A percentile compares a stretch with the other conserved stretches of the same genome.
Conservation (phyloP, 2,888 invertebrate genomes). For the Pristionchus entomophagus region DNA sequence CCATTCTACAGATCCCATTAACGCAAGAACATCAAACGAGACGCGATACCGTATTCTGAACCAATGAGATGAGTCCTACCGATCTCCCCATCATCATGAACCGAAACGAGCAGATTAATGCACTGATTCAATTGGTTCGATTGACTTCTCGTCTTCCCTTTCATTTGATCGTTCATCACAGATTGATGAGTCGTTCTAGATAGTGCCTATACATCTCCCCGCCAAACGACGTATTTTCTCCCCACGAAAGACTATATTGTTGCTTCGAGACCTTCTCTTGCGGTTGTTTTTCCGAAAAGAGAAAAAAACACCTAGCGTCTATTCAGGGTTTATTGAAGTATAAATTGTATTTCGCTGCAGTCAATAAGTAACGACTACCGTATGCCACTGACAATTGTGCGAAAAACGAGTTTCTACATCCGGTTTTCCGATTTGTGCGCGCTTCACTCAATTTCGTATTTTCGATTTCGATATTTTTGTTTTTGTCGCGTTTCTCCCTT, state of each 20-base stretch:
- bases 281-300: neutral
- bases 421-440: neutral
- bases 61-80: neutral
- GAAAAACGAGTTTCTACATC: neutral
- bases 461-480: neutral
- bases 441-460: neutral
- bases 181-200: constrained; percentile 26
- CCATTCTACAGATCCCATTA: constrained; percentile 21
- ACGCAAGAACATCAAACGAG: constrained; percentile 4
- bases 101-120: constrained; percentile 18
- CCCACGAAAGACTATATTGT: neutral
- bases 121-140: constrained; percentile 17
- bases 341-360: too few relatives aligned
- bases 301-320: neutral
- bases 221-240: constrained; percentile 13
- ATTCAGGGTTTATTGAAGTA: too few relatives aligned
- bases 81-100: neutral
- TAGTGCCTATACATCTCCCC: constrained; percentile 12
- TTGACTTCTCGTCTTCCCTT: neutral
- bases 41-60: neutral
- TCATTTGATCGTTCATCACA: constrained; percentile 30
- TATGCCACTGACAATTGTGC: neutral
- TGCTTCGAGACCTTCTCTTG: constrained; percentile 4
- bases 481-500: neutral
- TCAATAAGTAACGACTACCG: neutral